These are phyloP conservation scores for Stenodema calcarata DNA, from an alignment of 2,888 invertebrate species.

Conservation along the genomic window DNA sequence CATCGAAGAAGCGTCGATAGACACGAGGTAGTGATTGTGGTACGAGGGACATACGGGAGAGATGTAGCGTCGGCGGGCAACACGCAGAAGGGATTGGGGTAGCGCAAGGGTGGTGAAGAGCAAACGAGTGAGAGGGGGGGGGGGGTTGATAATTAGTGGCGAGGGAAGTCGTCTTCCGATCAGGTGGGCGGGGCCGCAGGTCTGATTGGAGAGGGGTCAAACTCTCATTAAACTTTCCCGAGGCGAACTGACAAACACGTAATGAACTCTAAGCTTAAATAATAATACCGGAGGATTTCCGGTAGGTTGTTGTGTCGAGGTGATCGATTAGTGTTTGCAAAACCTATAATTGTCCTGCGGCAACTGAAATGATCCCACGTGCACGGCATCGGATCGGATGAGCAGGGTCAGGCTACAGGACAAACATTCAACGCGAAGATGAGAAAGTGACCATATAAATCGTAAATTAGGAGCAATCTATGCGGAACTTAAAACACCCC, in stretches of 20 bases:
- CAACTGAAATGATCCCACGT: too few species aligned
- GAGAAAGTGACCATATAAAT: too few species aligned
- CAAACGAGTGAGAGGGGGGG: not conserved
- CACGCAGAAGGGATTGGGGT: not conserved
- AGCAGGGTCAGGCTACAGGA: too few species aligned
- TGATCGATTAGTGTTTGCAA: not conserved
- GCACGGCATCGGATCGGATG: too few species aligned
- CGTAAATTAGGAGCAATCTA: too few species aligned
- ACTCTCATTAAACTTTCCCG: conserved; percentile 2
- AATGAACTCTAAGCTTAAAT: not conserved
- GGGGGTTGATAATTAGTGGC: not conserved
- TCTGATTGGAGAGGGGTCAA: not conserved
- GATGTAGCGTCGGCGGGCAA: not conserved
- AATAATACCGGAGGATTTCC: not conserved
- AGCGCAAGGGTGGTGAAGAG: not conserved
- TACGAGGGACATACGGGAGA: not conserved
- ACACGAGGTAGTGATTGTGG: not conserved
- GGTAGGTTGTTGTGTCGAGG: not conserved
- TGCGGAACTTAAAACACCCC: too few species aligned
- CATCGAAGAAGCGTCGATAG: not conserved
- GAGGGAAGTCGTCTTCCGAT: conserved; percentile 2
- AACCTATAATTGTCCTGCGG: not conserved
- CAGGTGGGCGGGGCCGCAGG: not conserved
- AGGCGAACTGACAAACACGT: not conserved
- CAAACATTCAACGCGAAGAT: too few species aligned